Evolutionary conservation across 2,113 vertebrate species (phyloP), one percentile per base, ranked within the genome.

Genomic region (Larimichthys polyactis): DNA sequence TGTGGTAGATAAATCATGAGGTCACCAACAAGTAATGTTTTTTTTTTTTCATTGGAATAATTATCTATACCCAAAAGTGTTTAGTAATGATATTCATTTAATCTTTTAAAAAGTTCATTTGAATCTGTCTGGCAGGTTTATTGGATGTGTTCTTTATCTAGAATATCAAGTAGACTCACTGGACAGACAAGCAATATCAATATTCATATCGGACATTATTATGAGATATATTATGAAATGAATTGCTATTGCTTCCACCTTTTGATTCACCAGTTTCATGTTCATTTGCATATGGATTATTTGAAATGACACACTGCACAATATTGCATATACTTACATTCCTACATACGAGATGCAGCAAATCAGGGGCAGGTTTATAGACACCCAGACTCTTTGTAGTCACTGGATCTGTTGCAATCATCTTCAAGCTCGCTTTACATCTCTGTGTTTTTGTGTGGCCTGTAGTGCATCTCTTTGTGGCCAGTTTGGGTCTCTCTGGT

Each of bases 121-220:
- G 40, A 75, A 72, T 78, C 72, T 0, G 59, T 83, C 70, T 87
- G 86, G 71, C 79, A 78, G 78, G 58, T 89, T 87, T 83, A 88
- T 85, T 79, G 64, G 46, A 54, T 76, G 17, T 24, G 75, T 54
- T 75, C 66, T 84, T 89, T 85, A 84, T 87, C 75, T 66, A 10
- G 78, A 89, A 78, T 71, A 76, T 86, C 59, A 79, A 74, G 63
- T n/a, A 59, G 84, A 82, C 72, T 73, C 46, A 83, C 63, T 44
- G 52, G 74, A 73, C 82, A 70, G 65, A 63, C 64, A 20, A 44
- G 48, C 54, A 81, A 83, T 57, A 86, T 77, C 68, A 77, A 68
- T 57, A 83, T 79, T 92, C 83, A 67, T 54, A 72, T 49, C 77
- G 75, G 24, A 58, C 16, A 49, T 84, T 40, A 22, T 71, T 68